phyloP scores from a whole-genome alignment of 2,113 vertebrate genomes.

The Urocolius indicus region DNA sequence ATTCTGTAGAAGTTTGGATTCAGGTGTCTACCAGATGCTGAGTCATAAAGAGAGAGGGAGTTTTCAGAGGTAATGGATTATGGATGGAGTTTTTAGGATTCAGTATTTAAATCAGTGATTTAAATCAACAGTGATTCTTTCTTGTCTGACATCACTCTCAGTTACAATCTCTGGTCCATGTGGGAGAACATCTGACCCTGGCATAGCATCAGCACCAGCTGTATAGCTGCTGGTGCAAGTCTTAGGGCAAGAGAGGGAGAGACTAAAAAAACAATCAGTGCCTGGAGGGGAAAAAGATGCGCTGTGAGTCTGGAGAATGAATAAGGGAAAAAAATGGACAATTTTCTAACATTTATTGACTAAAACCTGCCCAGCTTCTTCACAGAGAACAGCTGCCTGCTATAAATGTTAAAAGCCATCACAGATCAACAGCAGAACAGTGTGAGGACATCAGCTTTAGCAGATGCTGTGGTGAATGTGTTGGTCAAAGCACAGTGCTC shows the following conservation, averaged over 20 bases:
- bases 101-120: neutral
- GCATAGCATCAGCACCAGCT: neutral
- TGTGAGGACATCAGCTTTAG: neutral
- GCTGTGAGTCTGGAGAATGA: neutral
- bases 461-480: neutral
- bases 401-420: neutral
- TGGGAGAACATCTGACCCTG: neutral
- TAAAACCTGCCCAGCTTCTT: neutral
- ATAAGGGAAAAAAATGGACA: neutral
- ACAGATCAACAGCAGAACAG: neutral
- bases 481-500: neutral
- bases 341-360: neutral
- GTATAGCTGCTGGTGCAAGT: neutral
- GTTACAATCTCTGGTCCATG: neutral
- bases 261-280: neutral
- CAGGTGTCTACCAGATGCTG: conserved; percentile 27
- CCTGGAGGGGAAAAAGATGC: neutral
- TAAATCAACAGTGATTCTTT: neutral
- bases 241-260: neutral
- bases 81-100: neutral
- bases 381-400: neutral
- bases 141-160: neutral
- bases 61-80: conserved; percentile 25
- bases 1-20: conserved; percentile 11
- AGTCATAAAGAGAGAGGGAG: conserved; percentile 13